Evolutionary conservation across 2,888 invertebrate genomes (phyloP).

Genomic region (Slavum lentiscoides): DNA sequence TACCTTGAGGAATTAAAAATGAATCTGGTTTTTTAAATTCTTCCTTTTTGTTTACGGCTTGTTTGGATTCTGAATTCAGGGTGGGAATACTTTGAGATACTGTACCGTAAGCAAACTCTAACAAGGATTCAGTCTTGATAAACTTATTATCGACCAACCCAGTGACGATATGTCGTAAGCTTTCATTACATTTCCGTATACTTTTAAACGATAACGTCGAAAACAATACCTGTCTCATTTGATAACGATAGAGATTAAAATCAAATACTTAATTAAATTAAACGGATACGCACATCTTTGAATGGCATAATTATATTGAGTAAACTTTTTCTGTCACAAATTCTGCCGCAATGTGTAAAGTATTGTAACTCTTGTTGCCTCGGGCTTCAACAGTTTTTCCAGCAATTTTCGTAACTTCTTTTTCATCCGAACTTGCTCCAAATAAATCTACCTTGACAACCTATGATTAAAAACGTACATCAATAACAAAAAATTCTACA

Average conservation of each 20-base stretch:
- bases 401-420: slow-evolving; percentile 82
- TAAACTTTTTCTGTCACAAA: slow-evolving; percentile 76
- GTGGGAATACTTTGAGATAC: slow-evolving; percentile 77
- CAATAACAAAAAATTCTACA: no score
- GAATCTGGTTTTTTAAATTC: slow-evolving; percentile 71
- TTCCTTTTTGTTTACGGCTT: slow-evolving; percentile 61
- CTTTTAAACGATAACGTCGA: slow-evolving; percentile 79
- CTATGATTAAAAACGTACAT: slow-evolving; percentile 58
- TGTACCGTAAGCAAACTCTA: slow-evolving; percentile 80
- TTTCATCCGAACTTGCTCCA: slow-evolving; percentile 85
- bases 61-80: slow-evolving; percentile 55
- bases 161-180: slow-evolving; percentile 75
- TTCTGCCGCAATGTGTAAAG: slow-evolving; percentile 78
- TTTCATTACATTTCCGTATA: slow-evolving; percentile 77
- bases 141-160: slow-evolving; percentile 84
- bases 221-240: slow-evolving; percentile 63
- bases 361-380: slow-evolving; percentile 83
- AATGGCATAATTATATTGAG: slow-evolving; percentile 79
- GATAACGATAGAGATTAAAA: not conserved
- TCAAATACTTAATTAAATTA: not conserved
- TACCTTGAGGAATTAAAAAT: slow-evolving; percentile 72
- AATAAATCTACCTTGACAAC: slow-evolving; percentile 87
- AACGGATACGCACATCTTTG: slow-evolving; percentile 66
- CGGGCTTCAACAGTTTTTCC: slow-evolving; percentile 81
- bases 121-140: slow-evolving; percentile 71